A percentile compares a stretch with the other conserved stretches of the same genome.
Conservation (phyloP, 2,888 invertebrate species). For the Rhaphigaster nebulosa region DNA sequence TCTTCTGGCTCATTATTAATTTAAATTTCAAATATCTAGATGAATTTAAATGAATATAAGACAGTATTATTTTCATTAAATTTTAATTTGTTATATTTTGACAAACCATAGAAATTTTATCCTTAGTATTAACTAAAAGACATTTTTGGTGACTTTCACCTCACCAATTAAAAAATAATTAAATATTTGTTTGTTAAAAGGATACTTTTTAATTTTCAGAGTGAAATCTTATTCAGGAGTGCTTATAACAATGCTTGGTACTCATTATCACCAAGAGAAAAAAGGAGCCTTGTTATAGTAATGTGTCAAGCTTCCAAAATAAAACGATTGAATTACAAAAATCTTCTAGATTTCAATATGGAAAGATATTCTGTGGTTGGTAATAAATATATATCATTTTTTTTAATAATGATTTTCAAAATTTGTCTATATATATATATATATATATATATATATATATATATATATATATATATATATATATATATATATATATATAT, state of each 20-base stretch:
- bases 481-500: too few species aligned
- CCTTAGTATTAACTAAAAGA: neutral
- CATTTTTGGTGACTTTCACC: neutral
- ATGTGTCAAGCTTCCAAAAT: neutral
- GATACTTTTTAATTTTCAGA: neutral
- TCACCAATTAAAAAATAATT: neutral
- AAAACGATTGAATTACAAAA: conserved; percentile 28
- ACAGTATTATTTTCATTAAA: neutral
- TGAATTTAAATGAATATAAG: too few species aligned
- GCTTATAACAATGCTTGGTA: conserved; percentile 53
- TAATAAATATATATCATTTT: neutral
- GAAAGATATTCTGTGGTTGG: conserved; percentile 49
- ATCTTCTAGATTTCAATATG: conserved; percentile 49
- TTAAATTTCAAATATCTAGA: neutral
- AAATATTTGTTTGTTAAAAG: neutral
- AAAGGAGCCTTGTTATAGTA: neutral
- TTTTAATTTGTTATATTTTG: too few species aligned
- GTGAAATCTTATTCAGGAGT: conserved; percentile 43
- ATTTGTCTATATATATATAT: too few species aligned
- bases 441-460: too few species aligned
- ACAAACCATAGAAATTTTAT: neutral
- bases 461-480: too few species aligned
- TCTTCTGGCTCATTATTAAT: neutral
- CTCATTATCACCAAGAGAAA: neutral
- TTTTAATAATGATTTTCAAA: too few species aligned